Evolutionary conservation across 2,888 invertebrate species (phyloP).

Genomic region (Limenitis camilla): DNA sequence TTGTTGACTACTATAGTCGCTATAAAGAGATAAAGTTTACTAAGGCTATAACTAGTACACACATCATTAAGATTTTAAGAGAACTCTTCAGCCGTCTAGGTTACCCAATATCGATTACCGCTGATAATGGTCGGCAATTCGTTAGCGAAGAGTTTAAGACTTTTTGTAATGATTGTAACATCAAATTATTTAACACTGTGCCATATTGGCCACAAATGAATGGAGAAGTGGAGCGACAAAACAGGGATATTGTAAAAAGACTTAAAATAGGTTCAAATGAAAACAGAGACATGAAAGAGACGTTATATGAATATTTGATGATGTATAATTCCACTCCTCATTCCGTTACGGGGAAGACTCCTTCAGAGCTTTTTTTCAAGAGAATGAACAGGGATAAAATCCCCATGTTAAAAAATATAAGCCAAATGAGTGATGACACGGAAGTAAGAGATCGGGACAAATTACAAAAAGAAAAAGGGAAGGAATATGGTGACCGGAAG

Average conservation of each 20-base stretch:
- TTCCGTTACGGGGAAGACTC: too few species aligned
- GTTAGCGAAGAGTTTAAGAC: constrained; percentile 24
- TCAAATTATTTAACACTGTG: constrained; percentile 21
- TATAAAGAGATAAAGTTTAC: constrained; percentile 27
- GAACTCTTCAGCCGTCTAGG: constrained; percentile 29
- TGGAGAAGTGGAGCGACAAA: constrained; percentile 33
- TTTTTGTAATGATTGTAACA: constrained; percentile 23
- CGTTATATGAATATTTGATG: too few species aligned
- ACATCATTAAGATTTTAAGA: constrained; percentile 26
- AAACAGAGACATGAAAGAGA: constrained; percentile 16
- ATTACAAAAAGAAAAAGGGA: too few species aligned
- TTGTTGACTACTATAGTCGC: constrained; percentile 27
- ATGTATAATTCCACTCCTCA: too few species aligned
- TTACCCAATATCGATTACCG: constrained; percentile 23
- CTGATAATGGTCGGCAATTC: constrained; percentile 30
- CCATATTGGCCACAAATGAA: constrained; percentile 32
- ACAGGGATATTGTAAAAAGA: constrained; percentile 29
- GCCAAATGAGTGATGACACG: too few species aligned
- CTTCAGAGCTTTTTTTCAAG: too few species aligned
- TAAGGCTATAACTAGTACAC: constrained; percentile 11
- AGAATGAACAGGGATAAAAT: too few species aligned
- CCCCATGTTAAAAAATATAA: too few species aligned
- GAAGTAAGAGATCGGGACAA: too few species aligned
- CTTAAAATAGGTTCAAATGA: constrained; percentile 21
- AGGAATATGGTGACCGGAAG: too few species aligned